Conservation (phyloP, 2,888 invertebrate species). For the Linhomoeus sp. region DNA sequence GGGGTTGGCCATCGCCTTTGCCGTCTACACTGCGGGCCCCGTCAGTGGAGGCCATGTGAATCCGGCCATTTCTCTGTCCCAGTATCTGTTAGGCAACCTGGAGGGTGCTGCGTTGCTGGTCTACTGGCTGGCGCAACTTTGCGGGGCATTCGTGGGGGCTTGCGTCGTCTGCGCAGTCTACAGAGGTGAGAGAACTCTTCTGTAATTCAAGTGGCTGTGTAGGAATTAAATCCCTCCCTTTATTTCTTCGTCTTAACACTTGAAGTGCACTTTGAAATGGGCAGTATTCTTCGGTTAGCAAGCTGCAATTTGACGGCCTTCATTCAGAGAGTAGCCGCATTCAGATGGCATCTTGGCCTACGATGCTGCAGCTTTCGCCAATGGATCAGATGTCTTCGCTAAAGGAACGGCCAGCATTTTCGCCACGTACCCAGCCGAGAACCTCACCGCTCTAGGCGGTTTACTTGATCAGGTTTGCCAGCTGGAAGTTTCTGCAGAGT, state of each 20-base stretch:
- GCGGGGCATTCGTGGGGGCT: constrained; percentile 3
- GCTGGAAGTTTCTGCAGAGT: too few species aligned
- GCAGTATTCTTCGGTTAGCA: too few species aligned
- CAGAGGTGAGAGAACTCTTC: too few species aligned
- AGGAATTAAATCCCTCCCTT: too few species aligned
- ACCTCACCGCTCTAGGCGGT: background rate
- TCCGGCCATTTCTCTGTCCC: constrained; percentile 4
- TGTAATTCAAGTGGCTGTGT: too few species aligned
- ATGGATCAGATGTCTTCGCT: background rate
- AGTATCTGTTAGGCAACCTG: constrained; percentile 2
- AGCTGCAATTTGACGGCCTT: too few species aligned
- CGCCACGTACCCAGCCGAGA: constrained; percentile 1
- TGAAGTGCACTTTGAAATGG: too few species aligned
- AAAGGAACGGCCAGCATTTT: constrained; percentile 3
- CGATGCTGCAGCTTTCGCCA: too few species aligned
- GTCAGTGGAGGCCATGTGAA: constrained; percentile 9
- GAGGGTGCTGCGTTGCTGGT: background rate
- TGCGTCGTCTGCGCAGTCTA: background rate
- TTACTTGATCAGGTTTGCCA: constrained; percentile 2
- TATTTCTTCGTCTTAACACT: too few species aligned
- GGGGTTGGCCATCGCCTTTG: constrained; percentile 33
- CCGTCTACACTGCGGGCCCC: constrained; percentile 30
- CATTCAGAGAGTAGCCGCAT: too few species aligned
- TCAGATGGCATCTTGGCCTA: too few species aligned
- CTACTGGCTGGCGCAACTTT: constrained; percentile 3